Evolutionary conservation across 2,113 vertebrate species (phyloP).

Genomic region (Platichthys stellatus): DNA sequence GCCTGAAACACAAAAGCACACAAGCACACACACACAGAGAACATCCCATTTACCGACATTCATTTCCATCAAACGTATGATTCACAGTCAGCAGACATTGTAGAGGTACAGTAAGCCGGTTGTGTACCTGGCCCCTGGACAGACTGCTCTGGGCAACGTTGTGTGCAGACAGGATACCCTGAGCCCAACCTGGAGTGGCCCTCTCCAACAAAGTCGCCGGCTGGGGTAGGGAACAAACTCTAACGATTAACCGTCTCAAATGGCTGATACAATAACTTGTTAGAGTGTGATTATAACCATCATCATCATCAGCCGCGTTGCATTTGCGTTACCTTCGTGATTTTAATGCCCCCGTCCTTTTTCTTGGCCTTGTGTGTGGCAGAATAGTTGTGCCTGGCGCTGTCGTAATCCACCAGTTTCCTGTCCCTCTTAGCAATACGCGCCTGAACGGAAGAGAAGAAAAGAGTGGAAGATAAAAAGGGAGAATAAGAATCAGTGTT

Average conservation of each 20-base stretch:
- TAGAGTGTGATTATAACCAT: background rate
- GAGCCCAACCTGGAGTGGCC: slow-evolving; percentile 97
- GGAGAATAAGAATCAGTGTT: background rate
- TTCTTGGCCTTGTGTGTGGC: slow-evolving; percentile 95
- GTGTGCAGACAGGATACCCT: slow-evolving; percentile 98
- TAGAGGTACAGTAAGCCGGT: background rate
- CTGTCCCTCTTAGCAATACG: slow-evolving; percentile 96
- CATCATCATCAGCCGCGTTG: background rate
- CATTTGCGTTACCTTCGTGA: slow-evolving; percentile 90
- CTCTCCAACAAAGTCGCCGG: slow-evolving; percentile 97
- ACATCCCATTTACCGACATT: background rate
- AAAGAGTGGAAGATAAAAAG: slow-evolving; percentile 5
- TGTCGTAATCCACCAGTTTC: slow-evolving; percentile 97
- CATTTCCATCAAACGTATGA: background rate
- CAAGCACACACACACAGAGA: slow-evolving; percentile 4
- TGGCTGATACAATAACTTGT: background rate
- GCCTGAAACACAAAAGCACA: slow-evolving; percentile 84
- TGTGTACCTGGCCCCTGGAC: slow-evolving; percentile 95
- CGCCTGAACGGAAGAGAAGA: slow-evolving; percentile 77
- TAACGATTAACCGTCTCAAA: background rate
- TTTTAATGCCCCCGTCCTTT: slow-evolving; percentile 93
- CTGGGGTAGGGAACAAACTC: slow-evolving; percentile 67
- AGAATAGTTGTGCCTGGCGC: slow-evolving; percentile 94
- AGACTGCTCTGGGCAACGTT: slow-evolving; percentile 99
- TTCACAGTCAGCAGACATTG: slow-evolving; percentile 3